Conservation (phyloP, 2,888 invertebrate genomes). For the Drosophila picticornis region DNA sequence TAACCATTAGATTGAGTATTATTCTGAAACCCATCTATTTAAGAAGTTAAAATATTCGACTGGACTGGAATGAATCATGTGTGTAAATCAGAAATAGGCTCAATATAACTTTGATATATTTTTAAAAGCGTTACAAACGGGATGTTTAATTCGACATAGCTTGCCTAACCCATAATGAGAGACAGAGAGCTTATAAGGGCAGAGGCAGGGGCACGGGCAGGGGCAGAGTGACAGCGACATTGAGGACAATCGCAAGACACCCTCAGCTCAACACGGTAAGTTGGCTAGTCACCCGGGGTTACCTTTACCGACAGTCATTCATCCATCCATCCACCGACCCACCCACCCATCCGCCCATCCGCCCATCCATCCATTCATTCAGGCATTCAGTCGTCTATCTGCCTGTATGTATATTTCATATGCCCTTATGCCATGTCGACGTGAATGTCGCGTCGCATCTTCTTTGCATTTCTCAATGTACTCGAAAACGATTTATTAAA, state of each 20-base stretch:
- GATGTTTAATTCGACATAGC: not conserved
- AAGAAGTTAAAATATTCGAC: not conserved
- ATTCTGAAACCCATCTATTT: not conserved
- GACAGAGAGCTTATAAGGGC: not conserved
- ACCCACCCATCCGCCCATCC: constrained; percentile 6
- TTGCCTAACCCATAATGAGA: not conserved
- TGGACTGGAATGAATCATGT: not conserved
- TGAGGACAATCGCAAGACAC: constrained; percentile 75
- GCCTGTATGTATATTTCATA: constrained; percentile 77
- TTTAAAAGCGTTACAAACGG: not conserved
- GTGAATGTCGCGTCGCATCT: constrained; percentile 48
- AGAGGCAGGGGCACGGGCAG: not conserved
- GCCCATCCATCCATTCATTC: not conserved
- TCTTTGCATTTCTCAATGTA: constrained; percentile 77
- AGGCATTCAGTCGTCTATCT: constrained; percentile 47
- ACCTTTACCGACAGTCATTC: constrained; percentile 67
- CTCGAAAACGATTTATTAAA: constrained; percentile 80
- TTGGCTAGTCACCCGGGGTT: constrained; percentile 62
- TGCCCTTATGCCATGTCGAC: constrained; percentile 52
- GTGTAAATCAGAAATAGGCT: not conserved
- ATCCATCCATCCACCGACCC: constrained; percentile 21
- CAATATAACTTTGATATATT: not conserved
- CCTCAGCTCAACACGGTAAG: constrained; percentile 56
- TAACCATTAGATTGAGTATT: not conserved
- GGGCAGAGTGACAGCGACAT: constrained; percentile 39